These are phyloP conservation scores for Trachurus trachurus DNA, from an alignment of 2,797 vertebrate genomes.

Conservation along the genomic window DNA sequence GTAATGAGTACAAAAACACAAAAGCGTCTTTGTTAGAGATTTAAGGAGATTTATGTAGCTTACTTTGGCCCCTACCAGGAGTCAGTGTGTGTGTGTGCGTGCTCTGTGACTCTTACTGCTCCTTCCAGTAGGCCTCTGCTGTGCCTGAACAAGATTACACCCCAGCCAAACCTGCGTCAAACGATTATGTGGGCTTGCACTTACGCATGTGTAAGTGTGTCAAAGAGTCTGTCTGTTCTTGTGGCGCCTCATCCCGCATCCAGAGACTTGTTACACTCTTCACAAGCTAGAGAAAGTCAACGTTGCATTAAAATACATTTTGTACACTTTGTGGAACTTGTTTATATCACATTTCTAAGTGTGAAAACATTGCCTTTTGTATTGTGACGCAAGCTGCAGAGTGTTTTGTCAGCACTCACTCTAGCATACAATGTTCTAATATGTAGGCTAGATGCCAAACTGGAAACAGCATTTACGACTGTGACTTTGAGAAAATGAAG, in stretches of 20 bases:
- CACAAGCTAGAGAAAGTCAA: neutral
- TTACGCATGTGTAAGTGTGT: slow-evolving; percentile 47
- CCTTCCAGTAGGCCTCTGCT: slow-evolving; percentile 49
- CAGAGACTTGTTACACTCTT: neutral
- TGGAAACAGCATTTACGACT: neutral
- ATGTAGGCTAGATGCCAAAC: slow-evolving; percentile 3
- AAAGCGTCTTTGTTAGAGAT: slow-evolving; percentile 81
- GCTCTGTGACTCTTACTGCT: slow-evolving; percentile 50
- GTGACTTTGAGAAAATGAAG: slow-evolving; percentile 10
- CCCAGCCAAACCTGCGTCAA: slow-evolving; percentile 53
- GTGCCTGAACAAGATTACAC: slow-evolving; percentile 67
- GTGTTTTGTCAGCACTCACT: neutral
- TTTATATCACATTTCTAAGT: slow-evolving; percentile 34
- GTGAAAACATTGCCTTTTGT: slow-evolving; percentile 12
- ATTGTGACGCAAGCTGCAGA: slow-evolving; percentile 29
- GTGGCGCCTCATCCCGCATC: slow-evolving; percentile 18
- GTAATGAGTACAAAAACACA: slow-evolving; percentile 76
- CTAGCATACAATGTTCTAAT: slow-evolving; percentile 2
- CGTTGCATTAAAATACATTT: slow-evolving; percentile 28
- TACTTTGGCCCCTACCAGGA: slow-evolving; percentile 65
- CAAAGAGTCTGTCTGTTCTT: slow-evolving; percentile 48
- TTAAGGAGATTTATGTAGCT: slow-evolving; percentile 83
- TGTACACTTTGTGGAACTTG: slow-evolving; percentile 6
- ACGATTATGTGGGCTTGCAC: slow-evolving; percentile 46
- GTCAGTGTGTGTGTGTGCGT: slow-evolving; percentile 48